Percentiles rank a stretch among this genome's conserved stretches.
Evolutionary conservation across 2,113 vertebrate genomes (phyloP).

Genomic region (Struthio camelus): DNA sequence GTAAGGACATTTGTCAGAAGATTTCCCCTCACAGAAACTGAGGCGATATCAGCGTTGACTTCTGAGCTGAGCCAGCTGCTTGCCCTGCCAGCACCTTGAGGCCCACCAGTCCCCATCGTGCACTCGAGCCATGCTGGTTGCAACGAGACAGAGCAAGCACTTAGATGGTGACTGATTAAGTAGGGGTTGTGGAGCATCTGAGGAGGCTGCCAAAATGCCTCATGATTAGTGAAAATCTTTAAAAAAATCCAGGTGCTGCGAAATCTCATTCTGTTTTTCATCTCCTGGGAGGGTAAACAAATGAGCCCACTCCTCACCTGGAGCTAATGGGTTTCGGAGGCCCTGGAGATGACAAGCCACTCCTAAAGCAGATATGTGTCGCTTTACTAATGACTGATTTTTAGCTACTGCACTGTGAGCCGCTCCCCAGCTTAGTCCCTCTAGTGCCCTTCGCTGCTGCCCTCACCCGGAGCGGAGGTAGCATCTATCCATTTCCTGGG

Average conservation of each 20-base stretch:
- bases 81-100: neutral
- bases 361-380: neutral
- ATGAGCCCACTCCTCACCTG: neutral
- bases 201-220: conserved; percentile 65
- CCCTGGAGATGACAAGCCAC: neutral
- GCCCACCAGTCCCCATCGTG: neutral
- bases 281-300: conserved; percentile 54
- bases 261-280: conserved; percentile 63
- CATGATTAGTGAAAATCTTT: conserved; percentile 62
- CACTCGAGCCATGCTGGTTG: neutral
- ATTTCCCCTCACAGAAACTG: neutral
- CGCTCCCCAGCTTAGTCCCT: neutral
- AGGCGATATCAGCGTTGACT: neutral
- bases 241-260: conserved; percentile 62
- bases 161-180: conserved; percentile 52
- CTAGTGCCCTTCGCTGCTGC: fast-evolving
- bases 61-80: neutral
- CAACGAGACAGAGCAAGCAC: conserved; percentile 22
- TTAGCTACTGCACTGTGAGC: neutral
- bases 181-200: neutral
- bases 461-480: neutral
- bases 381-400: neutral
- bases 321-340: conserved; percentile 27
- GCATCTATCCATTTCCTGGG: too few species aligned
- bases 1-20: conserved; percentile 3